Conservation (phyloP, 1,140 invertebrate species). For the Pantala flavescens region DNA sequence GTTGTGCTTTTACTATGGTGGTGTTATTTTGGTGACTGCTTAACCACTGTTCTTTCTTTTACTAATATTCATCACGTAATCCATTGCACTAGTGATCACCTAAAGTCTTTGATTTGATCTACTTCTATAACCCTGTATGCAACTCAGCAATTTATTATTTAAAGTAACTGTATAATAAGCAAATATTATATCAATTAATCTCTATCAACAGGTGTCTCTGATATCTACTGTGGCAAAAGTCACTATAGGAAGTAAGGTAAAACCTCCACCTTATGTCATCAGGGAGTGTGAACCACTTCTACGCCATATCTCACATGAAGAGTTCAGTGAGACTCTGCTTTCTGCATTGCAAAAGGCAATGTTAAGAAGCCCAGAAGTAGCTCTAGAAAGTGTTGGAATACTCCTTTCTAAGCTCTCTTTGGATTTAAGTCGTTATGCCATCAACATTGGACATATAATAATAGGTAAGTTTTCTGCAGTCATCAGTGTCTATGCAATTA, state of each 20-base stretch:
- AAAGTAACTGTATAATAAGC: too few species aligned
- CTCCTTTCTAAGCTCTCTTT: slow-evolving; percentile 60
- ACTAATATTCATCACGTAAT: too few species aligned
- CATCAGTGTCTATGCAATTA: too few species aligned
- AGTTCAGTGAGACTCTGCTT: slow-evolving; percentile 64
- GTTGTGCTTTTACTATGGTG: too few species aligned
- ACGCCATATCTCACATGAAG: slow-evolving; percentile 50
- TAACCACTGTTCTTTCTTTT: too few species aligned
- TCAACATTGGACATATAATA: slow-evolving; percentile 72
- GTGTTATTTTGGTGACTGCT: too few species aligned
- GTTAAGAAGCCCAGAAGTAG: slow-evolving; percentile 87
- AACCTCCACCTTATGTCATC: slow-evolving; percentile 58
- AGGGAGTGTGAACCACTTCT: slow-evolving; percentile 52
- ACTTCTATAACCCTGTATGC: too few species aligned
- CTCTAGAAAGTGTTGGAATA: slow-evolving; percentile 65
- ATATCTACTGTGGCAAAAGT: slow-evolving; percentile 70
- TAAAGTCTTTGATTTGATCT: too few species aligned
- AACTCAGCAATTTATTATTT: too few species aligned
- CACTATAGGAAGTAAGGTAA: slow-evolving; percentile 66
- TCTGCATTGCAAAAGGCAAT: slow-evolving; percentile 85
- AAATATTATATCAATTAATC: too few species aligned
- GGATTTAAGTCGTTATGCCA: slow-evolving; percentile 67
- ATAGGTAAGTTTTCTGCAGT: slow-evolving; percentile 43
- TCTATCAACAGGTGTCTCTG: slow-evolving; percentile 40
- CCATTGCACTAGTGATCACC: too few species aligned